Percentiles rank a stretch among this genome's conserved stretches.
Conservation (phyloP, 2,797 vertebrate genomes). For the Echeneis naucrates region DNA sequence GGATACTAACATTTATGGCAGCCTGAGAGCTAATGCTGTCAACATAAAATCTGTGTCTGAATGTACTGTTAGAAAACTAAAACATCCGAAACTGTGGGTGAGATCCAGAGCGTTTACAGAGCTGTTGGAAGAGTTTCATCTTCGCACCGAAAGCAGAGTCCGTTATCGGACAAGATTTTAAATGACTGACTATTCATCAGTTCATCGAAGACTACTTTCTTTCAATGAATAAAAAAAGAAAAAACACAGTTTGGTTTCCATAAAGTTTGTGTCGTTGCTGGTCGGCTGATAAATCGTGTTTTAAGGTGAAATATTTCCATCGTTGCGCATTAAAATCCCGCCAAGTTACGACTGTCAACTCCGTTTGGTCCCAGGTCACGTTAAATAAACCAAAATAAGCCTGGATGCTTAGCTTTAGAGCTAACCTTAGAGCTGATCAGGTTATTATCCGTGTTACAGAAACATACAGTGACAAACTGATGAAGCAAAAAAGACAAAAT, state of each 20-base stretch:
- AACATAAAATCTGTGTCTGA: not conserved
- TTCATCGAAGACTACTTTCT: not conserved
- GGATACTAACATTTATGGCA: conserved; percentile 30
- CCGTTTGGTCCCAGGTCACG: not conserved
- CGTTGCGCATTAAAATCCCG: not conserved
- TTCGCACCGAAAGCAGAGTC: not conserved
- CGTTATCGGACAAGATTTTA: conserved; percentile 51
- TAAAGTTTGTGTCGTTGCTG: too few species aligned
- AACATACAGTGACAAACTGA: not conserved
- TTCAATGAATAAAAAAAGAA: too few species aligned
- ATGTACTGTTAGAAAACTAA: rapidly evolving
- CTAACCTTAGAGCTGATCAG: not conserved
- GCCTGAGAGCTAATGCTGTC: not conserved
- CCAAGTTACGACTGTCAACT: not conserved
- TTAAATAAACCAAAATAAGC: not conserved
- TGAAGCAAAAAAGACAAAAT: too few species aligned
- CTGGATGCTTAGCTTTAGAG: not conserved
- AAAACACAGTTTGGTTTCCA: too few species aligned
- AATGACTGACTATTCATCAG: not conserved
- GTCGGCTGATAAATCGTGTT: too few species aligned
- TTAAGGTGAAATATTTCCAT: not conserved
- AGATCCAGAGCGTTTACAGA: not conserved
- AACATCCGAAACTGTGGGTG: not conserved
- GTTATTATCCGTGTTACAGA: not conserved
- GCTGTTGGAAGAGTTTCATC: not conserved